phyloP scores from a whole-genome alignment of 2,888 invertebrate species.

The Platycheirus albimanus region DNA sequence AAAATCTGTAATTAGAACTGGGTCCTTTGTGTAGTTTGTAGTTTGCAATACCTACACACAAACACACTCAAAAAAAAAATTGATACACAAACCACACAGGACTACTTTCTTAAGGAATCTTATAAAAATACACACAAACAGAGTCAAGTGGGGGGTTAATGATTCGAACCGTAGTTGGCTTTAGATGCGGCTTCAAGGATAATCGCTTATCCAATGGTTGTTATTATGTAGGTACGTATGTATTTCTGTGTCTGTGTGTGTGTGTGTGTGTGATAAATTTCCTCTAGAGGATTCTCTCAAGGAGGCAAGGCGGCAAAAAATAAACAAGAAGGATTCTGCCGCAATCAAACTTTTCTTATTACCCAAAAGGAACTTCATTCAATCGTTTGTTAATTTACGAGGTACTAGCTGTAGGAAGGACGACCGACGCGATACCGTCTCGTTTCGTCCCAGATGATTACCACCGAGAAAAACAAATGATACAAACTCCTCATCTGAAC shows the following conservation, averaged over 20 bases:
- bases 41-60: slow-evolving; percentile 48
- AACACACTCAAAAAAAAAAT: slow-evolving; percentile 36
- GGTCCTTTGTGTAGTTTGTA: slow-evolving; percentile 61
- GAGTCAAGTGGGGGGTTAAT: slow-evolving; percentile 59
- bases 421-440: slow-evolving; percentile 41
- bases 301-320: background rate
- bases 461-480: slow-evolving; percentile 61
- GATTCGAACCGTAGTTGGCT: slow-evolving; percentile 62
- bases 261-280: slow-evolving; percentile 67
- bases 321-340: slow-evolving; percentile 65
- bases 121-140: background rate
- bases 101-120: slow-evolving; percentile 3
- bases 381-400: slow-evolving; percentile 74
- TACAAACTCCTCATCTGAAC: slow-evolving; percentile 23
- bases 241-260: too few species aligned
- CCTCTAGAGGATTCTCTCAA: slow-evolving; percentile 56
- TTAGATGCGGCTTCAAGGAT: slow-evolving; percentile 54
- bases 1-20: slow-evolving; percentile 72
- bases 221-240: too few species aligned
- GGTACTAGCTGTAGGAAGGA: slow-evolving; percentile 35
- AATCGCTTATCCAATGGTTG: slow-evolving; percentile 57
- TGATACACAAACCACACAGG: background rate
- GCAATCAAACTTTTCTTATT: slow-evolving; percentile 75
- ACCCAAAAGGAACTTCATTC: slow-evolving; percentile 73
- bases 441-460: slow-evolving; percentile 72